Evolutionary conservation across 2,113 vertebrate species (phyloP), one percentile per base, ranked within the genome.

Genomic region (Psophia crepitans): DNA sequence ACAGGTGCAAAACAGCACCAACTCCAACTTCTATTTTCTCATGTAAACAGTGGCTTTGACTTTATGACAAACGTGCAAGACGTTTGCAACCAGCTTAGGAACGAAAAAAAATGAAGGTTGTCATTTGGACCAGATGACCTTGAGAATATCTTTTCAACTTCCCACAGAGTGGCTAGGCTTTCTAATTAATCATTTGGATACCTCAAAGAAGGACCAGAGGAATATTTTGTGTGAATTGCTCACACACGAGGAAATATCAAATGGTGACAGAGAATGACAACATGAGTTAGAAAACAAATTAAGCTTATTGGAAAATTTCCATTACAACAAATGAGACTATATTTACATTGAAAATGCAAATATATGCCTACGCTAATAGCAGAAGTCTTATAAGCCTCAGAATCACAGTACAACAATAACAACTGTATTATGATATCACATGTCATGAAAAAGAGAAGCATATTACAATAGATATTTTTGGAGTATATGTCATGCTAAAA

Each of bases 291-390:
- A 89, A 92, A 84, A 37, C 15, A 93, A 74, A 89, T 27, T 16
- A 75, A 87, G 39, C 35, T 63, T 81, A 56, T 12, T 71, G 65
- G 69, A 92, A 89, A 71, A 44, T 23, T 91, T 75, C 53, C 57
- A 39, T 65, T 79, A 63, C 28, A 56, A 53, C 5, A 87, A 66
- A 43, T 68, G 35, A 65, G 30, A 71, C 33, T 70, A 17, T 80
- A 56, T 93, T 83, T 93, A 68, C n/a, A 65, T n/a, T 88, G 54
- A 73, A 91, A 87, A 91, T 64, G 41, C 22, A 91, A 91, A 85
- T 85, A 56, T 75, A 68, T 89, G 76, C 19, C 26, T 81, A 13
- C 41, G 73, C 2, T 39, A 39, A 70, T 89, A 71, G 37, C 35
- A 73, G 24, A 83, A 84, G 11, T 75, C 65, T 46, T 58, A 32